Conservation (phyloP, 2,888 invertebrate species). For the Odontocerum albicorne region DNA sequence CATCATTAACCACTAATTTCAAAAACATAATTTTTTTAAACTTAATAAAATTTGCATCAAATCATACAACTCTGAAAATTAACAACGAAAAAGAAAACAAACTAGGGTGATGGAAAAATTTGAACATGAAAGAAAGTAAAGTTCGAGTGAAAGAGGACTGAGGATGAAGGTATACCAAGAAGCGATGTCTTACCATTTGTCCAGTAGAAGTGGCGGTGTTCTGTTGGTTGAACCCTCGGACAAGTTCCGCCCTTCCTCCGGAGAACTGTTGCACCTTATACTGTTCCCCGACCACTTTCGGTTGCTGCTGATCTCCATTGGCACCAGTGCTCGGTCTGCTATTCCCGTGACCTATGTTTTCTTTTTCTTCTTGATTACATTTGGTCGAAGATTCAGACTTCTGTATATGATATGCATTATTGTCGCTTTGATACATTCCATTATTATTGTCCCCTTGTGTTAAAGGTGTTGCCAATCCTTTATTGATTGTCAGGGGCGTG, state of each 20-base stretch:
- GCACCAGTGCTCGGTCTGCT: slow-evolving; percentile 46
- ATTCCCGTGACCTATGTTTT: slow-evolving; percentile 13
- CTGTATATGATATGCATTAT: slow-evolving; percentile 54
- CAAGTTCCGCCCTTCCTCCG: slow-evolving; percentile 32
- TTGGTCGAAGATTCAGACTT: slow-evolving; percentile 56
- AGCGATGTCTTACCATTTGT: slow-evolving; percentile 30
- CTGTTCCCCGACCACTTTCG: slow-evolving; percentile 37
- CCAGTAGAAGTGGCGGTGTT: slow-evolving; percentile 29
- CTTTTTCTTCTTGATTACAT: slow-evolving; percentile 52
- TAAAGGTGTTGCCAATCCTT: slow-evolving; percentile 66
- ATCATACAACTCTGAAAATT: too few species aligned
- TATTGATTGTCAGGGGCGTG: slow-evolving; percentile 59
- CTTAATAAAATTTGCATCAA: too few species aligned
- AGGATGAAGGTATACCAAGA: too few species aligned
- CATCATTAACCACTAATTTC: too few species aligned
- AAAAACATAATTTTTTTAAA: too few species aligned
- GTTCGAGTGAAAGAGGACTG: too few species aligned
- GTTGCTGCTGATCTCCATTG: slow-evolving; percentile 44
- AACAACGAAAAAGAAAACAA: too few species aligned
- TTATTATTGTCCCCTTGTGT: slow-evolving; percentile 38
- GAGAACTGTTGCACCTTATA: slow-evolving; percentile 23
- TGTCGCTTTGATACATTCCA: slow-evolving; percentile 45
- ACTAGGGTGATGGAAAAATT: too few species aligned
- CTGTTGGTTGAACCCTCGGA: slow-evolving; percentile 32
- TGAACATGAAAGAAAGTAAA: too few species aligned